Evolutionary conservation across 2,113 vertebrate genomes (phyloP).

Genomic region (Nycticorax nycticorax): DNA sequence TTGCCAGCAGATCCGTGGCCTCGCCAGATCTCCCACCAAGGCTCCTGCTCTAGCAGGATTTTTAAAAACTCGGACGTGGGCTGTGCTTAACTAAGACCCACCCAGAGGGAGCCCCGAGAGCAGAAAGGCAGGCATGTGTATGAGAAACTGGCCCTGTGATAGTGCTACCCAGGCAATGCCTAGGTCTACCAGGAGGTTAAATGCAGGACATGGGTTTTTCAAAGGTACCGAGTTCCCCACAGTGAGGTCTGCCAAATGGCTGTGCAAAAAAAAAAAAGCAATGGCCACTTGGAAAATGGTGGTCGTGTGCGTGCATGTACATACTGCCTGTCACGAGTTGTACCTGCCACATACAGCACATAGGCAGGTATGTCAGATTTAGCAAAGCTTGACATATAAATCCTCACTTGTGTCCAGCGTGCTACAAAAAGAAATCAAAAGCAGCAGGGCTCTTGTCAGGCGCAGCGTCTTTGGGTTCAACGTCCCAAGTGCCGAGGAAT

Average conservation of each 20-base stretch:
- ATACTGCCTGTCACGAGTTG: rapidly evolving
- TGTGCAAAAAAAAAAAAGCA: not conserved
- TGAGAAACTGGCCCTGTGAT: rapidly evolving
- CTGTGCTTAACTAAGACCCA: not conserved
- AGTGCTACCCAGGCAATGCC: not conserved
- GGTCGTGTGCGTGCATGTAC: rapidly evolving
- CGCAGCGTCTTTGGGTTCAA: not conserved
- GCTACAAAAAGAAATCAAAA: not conserved
- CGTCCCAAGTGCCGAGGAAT: rapidly evolving
- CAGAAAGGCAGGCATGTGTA: not conserved
- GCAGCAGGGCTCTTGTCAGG: not conserved
- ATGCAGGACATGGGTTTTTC: not conserved
- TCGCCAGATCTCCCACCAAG: not conserved
- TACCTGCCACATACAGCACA: not conserved
- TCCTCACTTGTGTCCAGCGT: rapidly evolving
- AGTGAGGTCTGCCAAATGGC: not conserved
- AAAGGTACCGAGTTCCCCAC: not conserved
- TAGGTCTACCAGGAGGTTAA: not conserved
- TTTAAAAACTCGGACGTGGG: not conserved
- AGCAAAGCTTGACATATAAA: not conserved
- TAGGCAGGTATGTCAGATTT: not conserved
- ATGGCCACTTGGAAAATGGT: not conserved
- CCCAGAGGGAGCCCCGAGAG: not conserved
- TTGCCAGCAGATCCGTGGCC: not conserved
- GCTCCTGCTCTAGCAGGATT: not conserved